phyloP scores from a whole-genome alignment of 2,888 invertebrate species.

The Antheraea assamensis region DNA sequence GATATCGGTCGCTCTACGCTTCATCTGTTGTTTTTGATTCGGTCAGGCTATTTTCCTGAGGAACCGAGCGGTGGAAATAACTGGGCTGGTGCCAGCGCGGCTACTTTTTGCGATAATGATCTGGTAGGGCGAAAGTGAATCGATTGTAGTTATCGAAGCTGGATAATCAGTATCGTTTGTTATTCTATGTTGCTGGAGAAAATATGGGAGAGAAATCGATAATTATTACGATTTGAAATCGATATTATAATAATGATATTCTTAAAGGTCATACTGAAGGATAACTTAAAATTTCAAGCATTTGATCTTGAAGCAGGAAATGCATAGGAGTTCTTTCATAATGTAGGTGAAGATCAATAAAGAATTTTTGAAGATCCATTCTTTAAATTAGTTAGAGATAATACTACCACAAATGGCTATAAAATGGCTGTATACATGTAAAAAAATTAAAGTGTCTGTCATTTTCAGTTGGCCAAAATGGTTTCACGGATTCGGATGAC shows the following conservation, averaged over 20 bases:
- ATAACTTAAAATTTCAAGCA: too few species aligned
- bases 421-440: too few species aligned
- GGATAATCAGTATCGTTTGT: slow-evolving; percentile 38
- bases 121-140: slow-evolving; percentile 68
- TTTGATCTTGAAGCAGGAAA: too few species aligned
- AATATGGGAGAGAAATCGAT: slow-evolving; percentile 10
- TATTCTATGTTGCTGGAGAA: neutral
- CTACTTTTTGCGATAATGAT: slow-evolving; percentile 67
- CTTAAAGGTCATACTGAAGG: too few species aligned
- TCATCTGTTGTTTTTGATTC: slow-evolving; percentile 17
- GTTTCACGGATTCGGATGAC: too few species aligned
- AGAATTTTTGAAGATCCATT: too few species aligned
- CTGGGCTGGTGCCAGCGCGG: slow-evolving; percentile 40
- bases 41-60: slow-evolving; percentile 26
- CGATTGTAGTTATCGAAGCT: slow-evolving; percentile 58
- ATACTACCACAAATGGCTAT: too few species aligned
- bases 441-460: too few species aligned
- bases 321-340: too few species aligned
- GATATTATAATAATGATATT: neutral
- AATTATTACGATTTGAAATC: neutral
- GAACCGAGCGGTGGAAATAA: slow-evolving; percentile 34
- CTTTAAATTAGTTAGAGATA: too few species aligned
- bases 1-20: neutral
- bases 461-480: too few species aligned
- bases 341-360: too few species aligned